Conservation (phyloP, 1,140 invertebrate genomes). For the Tetramorium parvispinum region DNA sequence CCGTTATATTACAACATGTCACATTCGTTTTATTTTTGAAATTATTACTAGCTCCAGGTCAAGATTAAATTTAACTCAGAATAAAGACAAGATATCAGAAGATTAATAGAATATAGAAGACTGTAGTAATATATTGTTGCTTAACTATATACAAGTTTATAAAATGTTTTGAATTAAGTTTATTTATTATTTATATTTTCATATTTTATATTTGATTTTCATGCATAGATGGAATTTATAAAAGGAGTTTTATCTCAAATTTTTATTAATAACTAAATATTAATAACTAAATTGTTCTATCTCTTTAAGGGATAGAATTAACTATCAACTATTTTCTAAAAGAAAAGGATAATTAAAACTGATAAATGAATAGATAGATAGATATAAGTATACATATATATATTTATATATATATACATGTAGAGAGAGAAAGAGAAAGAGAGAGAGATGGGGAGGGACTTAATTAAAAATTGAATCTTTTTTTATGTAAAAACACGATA, state of each 20-base stretch:
- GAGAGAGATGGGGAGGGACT: too few species aligned
- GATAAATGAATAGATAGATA: too few species aligned
- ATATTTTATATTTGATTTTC: not conserved
- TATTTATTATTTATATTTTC: slow-evolving; percentile 10
- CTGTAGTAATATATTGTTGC: not conserved
- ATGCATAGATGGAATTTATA: slow-evolving; percentile 1
- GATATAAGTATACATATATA: too few species aligned
- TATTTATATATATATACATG: too few species aligned
- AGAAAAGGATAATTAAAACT: not conserved
- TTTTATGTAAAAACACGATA: not conserved
- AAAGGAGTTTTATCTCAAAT: not conserved
- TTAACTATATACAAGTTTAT: not conserved
- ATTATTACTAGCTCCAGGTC: not conserved
- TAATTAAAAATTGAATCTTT: not conserved
- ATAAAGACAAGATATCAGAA: not conserved
- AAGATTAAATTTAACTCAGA: slow-evolving; percentile 3
- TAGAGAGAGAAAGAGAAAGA: too few species aligned
- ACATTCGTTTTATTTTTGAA: not conserved
- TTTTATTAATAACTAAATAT: slow-evolving; percentile 15
- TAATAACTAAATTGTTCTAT: not conserved
- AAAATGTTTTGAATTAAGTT: not conserved
- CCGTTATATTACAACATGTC: not conserved
- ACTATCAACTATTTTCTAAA: not conserved
- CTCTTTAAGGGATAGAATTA: not conserved
- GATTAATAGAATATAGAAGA: not conserved